Conservation (phyloP, 1,140 invertebrate species). For the Zaprionus davidi region DNA sequence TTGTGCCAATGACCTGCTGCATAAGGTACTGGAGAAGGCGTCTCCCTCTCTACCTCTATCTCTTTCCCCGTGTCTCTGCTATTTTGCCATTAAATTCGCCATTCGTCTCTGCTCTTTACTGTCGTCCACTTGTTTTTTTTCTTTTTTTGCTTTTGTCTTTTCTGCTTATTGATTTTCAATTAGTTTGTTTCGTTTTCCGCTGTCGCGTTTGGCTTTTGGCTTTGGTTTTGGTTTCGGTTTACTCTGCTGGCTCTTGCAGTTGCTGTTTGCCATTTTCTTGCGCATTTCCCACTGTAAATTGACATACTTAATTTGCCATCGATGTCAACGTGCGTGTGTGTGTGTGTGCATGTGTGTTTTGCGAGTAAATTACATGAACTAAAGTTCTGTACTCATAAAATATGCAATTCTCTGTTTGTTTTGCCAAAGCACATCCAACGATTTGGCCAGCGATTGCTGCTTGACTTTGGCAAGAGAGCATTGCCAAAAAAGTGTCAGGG, state of each 20-base stretch:
- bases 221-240: conserved; percentile 32
- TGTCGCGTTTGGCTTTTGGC: conserved; percentile 37
- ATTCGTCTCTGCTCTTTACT: conserved; percentile 25
- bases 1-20: conserved; percentile 43
- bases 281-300: conserved; percentile 62
- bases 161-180: conserved; percentile 78
- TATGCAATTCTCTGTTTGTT: conserved; percentile 71
- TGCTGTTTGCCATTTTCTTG: conserved; percentile 35
- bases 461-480: conserved; percentile 53
- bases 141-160: conserved; percentile 9
- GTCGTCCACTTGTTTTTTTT: conserved; percentile 26
- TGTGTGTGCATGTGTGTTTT: conserved; percentile 22
- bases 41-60: conserved; percentile 2
- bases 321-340: conserved; percentile 32
- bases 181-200: conserved; percentile 68
- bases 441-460: conserved; percentile 59
- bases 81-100: conserved; percentile 61
- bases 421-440: conserved; percentile 64
- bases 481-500: conserved; percentile 79
- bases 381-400: conserved; percentile 73
- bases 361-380: conserved; percentile 60
- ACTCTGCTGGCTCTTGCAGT: conserved; percentile 43
- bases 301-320: conserved; percentile 77
- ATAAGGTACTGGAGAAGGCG: neutral
- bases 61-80: conserved; percentile 20